These are phyloP conservation scores for Diplolepis rosae DNA, from an alignment of 2,888 invertebrate species.

Conservation along the genomic window DNA sequence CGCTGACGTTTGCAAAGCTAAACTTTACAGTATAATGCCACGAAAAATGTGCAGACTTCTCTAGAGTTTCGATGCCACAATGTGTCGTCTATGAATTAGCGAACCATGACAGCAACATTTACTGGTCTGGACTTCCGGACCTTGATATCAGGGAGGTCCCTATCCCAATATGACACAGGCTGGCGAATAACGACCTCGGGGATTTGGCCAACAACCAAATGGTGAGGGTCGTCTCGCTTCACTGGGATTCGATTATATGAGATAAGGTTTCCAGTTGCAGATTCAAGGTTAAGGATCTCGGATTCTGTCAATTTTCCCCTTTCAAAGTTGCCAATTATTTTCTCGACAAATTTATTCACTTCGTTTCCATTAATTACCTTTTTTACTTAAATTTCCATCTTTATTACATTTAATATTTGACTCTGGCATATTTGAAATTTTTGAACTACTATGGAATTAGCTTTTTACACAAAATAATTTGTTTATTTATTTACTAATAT, in stretches of 20 bases:
- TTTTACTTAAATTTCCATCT: no score
- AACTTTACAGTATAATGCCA: constrained; percentile 43
- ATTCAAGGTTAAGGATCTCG: constrained; percentile 22
- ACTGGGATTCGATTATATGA: constrained; percentile 23
- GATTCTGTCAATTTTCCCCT: neutral
- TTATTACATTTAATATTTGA: no score
- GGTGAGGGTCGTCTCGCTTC: constrained; percentile 20
- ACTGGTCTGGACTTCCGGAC: constrained; percentile 23
- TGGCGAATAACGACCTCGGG: constrained; percentile 26
- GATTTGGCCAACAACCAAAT: constrained; percentile 29
- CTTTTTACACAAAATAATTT: no score
- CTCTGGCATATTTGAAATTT: no score
- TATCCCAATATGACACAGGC: neutral
- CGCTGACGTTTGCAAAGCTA: constrained; percentile 50
- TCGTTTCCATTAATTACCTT: no score
- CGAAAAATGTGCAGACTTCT: neutral
- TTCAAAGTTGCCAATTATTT: neutral
- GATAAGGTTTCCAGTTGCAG: constrained; percentile 25
- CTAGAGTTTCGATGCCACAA: neutral
- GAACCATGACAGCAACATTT: constrained; percentile 13
- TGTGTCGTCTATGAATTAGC: constrained; percentile 26
- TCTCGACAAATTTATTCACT: no score
- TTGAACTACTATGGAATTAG: no score
- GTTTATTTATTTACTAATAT: no score
- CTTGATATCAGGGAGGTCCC: constrained; percentile 11